A percentile compares a stretch with the other conserved stretches of the same genome.
These are phyloP conservation scores for Nannospalax galili DNA, from an alignment of 2,113 vertebrate genomes.

Conservation along the genomic window DNA sequence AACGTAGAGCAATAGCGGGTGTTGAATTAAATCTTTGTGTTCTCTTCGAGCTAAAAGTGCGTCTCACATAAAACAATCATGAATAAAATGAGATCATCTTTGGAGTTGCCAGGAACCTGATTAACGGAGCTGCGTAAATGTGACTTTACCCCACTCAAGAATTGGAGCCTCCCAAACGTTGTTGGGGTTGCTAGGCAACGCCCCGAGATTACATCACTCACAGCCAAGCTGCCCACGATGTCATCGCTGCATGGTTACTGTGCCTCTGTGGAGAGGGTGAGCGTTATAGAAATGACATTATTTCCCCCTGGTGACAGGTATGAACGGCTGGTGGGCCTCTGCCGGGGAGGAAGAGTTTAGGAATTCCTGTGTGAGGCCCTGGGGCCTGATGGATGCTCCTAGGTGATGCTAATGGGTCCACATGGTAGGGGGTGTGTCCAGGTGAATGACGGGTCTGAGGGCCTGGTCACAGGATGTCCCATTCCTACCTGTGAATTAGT, in stretches of 20 bases:
- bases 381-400: accelerated
- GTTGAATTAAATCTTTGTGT: constrained; percentile 87
- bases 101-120: constrained; percentile 82
- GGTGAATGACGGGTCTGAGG: accelerated
- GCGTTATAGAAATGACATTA: not conserved
- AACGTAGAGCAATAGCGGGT: constrained; percentile 82
- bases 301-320: constrained; percentile 48
- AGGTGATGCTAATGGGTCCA: not conserved
- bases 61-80: constrained; percentile 86
- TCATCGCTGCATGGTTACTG: constrained; percentile 76
- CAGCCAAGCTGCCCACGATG: constrained; percentile 64
- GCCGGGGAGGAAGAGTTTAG: not conserved
- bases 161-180: constrained; percentile 82
- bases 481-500: not conserved
- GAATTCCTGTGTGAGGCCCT: not conserved
- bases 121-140: constrained; percentile 76
- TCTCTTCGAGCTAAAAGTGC: constrained; percentile 83
- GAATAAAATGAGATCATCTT: constrained; percentile 85
- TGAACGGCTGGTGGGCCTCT: not conserved
- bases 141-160: constrained; percentile 72
- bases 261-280: not conserved
- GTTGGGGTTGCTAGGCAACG: constrained; percentile 87
- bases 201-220: constrained; percentile 85
- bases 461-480: accelerated
- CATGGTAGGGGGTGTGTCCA: not conserved